Base-by-base conservation (phyloP, 2,888 invertebrate genomes). In the Pristionchus japonicus region DNA sequence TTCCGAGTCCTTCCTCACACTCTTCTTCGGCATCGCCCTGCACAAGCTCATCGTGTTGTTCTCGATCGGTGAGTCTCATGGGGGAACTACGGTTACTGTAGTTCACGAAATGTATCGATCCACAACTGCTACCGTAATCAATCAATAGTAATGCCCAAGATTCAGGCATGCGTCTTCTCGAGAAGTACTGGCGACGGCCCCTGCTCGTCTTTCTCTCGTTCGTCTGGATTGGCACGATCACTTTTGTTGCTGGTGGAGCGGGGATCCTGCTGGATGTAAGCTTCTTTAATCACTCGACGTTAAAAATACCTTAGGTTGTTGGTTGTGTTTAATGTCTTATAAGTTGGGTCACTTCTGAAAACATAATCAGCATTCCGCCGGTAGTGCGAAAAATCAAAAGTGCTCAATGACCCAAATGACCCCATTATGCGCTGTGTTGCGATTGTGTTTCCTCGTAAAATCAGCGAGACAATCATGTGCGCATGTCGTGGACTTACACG, bases 11-110 rank as follows among this genome's bases (percentile, higher is more conserved):
- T 85, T 85, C 64, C n/a, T 85, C 64, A 85, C 85, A 23, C 64
- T 85, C 43, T 85, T 85, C 85, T 64, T 85, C 64, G 85, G 85
- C 61, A 85, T 85, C 40, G 37, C 85, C 17, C n/a, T 85, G 15
- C 85, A 85, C 85, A 85, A 85, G 20, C 15, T 64, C n/a, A 64
- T 85, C 40, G 85, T 85, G n/a, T 20, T 85, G 6, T 85, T 85
- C 64, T 85, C 85, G 9, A 85, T 64, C 27, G 85, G 85, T 85
- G 40, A 27, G 85, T 85, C 57, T n/a, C 31, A 27, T 23, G 7
- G 7, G 9, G 57, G 52, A 34, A 3, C 17, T 20, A 6, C n/a
- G 70, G n/a, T 40, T 74, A 43, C 43, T 31, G 43, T 43, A 43
- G 43, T 3, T n/a, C 40, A n/a, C 47, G 77, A 13, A 34, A 74